Evolutionary conservation across 2,888 invertebrate genomes (phyloP).

Genomic region (Limnephilus marmoratus): DNA sequence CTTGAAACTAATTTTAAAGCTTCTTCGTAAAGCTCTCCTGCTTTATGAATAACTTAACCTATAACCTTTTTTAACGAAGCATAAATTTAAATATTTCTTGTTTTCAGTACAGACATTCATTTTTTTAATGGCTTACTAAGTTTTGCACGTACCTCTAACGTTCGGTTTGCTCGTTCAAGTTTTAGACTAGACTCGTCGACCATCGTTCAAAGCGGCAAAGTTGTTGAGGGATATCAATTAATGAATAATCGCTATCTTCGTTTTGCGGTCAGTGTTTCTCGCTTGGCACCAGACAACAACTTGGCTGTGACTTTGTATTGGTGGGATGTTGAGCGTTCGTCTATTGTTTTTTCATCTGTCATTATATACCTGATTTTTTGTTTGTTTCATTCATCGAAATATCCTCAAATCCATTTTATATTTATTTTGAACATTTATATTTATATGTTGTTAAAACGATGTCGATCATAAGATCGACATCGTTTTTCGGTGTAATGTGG

Average conservation of each 20-base stretch:
- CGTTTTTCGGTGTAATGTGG: not conserved
- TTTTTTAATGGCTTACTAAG: not conserved
- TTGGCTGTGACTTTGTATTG: slow-evolving; percentile 22
- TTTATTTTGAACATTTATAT: not conserved
- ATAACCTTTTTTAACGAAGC: no score
- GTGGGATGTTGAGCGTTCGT: not conserved
- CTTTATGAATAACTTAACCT: no score
- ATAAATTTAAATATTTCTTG: no score
- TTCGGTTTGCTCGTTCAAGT: slow-evolving; percentile 17
- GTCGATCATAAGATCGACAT: not conserved
- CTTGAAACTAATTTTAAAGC: no score
- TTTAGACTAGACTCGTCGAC: not conserved
- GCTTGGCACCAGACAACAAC: not conserved
- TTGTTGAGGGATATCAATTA: slow-evolving; percentile 31
- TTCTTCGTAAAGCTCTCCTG: no score
- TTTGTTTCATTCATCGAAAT: not conserved
- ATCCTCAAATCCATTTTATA: not conserved
- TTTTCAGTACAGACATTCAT: no score
- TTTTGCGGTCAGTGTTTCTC: slow-evolving; percentile 33
- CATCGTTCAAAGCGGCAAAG: not conserved
- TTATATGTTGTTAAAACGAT: not conserved
- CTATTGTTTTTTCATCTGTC: slow-evolving; percentile 24
- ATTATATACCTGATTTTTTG: slow-evolving; percentile 34
- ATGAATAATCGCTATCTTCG: slow-evolving; percentile 20
- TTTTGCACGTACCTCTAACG: not conserved